Conservation (phyloP, 2,888 invertebrate species). For the Cerceris rybyensis region DNA sequence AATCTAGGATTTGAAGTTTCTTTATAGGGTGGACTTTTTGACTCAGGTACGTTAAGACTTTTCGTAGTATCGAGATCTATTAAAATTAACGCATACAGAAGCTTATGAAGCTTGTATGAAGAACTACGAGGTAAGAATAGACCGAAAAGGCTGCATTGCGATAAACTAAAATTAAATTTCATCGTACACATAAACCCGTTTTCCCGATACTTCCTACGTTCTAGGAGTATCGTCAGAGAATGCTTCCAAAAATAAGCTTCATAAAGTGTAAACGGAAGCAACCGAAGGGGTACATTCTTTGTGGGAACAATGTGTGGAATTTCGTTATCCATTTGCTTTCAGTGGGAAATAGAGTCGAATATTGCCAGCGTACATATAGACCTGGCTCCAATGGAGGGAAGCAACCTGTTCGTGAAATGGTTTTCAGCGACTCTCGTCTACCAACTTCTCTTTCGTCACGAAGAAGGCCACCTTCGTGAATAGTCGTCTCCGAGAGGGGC, state of each 20-base stretch:
- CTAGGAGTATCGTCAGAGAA: neutral
- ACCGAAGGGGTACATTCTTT: slow-evolving; percentile 24
- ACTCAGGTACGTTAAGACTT: too few species aligned
- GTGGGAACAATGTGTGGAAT: slow-evolving; percentile 42
- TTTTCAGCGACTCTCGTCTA: slow-evolving; percentile 42
- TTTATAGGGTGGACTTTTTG: too few species aligned
- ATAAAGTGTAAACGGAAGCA: slow-evolving; percentile 2
- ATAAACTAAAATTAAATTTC: slow-evolving; percentile 26
- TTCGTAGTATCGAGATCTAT: too few species aligned
- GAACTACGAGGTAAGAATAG: neutral
- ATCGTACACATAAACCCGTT: neutral
- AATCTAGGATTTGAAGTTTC: too few species aligned
- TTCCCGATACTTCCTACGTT: slow-evolving; percentile 10
- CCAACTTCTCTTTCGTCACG: slow-evolving; percentile 39
- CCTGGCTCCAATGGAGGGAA: neutral
- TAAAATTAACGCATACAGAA: too few species aligned
- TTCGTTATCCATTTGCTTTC: slow-evolving; percentile 49
- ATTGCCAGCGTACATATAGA: slow-evolving; percentile 35
- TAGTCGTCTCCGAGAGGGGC: slow-evolving; percentile 32
- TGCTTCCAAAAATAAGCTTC: neutral
- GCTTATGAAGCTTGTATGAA: neutral
- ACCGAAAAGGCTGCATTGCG: slow-evolving; percentile 13
- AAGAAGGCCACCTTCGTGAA: slow-evolving; percentile 39
- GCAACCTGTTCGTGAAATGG: slow-evolving; percentile 26
- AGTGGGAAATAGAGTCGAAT: slow-evolving; percentile 39